A percentile compares a stretch with the other conserved stretches of the same genome.
phyloP scores from a whole-genome alignment of 2,888 invertebrate species.

The Machimus atricapillus region DNA sequence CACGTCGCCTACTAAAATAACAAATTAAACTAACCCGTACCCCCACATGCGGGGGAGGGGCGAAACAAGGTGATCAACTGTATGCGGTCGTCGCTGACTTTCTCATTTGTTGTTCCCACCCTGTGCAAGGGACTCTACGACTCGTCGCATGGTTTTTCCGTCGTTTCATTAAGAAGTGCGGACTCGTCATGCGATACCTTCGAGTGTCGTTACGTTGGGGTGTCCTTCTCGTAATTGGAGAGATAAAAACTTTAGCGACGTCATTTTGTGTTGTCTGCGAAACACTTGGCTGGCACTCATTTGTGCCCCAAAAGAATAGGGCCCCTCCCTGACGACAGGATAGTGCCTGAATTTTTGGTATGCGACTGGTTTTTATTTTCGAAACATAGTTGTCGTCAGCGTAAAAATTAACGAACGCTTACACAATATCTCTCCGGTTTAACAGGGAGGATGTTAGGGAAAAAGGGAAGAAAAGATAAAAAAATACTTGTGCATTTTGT shows the following conservation, averaged over 20 bases:
- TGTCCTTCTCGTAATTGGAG: not conserved
- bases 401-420: not conserved
- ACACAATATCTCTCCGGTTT: not conserved
- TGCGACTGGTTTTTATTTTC: not conserved
- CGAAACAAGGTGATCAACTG: not conserved
- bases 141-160: not conserved
- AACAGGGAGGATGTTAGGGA: not conserved
- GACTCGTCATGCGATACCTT: not conserved
- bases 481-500: not conserved
- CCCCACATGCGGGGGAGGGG: not conserved
- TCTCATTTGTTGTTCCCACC: not conserved
- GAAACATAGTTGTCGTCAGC: not conserved
- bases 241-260: not conserved
- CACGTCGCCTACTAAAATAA: not conserved
- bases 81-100: not conserved
- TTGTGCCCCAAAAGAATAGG: not conserved
- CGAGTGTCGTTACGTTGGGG: not conserved
- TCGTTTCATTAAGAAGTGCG: not conserved
- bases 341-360: not conserved
- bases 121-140: not conserved
- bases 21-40: not conserved
- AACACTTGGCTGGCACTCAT: not conserved
- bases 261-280: not conserved
- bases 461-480: not conserved
- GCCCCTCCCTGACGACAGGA: not conserved